These are phyloP conservation scores for Subacronicta megacephala DNA, from an alignment of 2,888 invertebrate species.

Conservation along the genomic window DNA sequence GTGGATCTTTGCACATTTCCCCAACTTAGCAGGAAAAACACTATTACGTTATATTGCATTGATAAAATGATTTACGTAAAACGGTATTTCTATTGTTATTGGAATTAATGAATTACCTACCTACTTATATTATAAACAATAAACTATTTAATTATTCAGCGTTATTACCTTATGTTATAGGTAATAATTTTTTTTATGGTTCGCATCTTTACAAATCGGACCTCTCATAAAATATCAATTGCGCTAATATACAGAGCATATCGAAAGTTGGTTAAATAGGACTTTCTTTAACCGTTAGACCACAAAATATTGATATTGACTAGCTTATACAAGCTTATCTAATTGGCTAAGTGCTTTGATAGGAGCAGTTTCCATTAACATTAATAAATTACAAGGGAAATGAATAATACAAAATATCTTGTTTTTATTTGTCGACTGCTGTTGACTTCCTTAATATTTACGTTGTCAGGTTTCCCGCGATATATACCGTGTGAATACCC, in stretches of 20 bases:
- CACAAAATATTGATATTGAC: conserved; percentile 26
- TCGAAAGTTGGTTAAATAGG: conserved; percentile 23
- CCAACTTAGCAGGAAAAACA: conserved; percentile 15
- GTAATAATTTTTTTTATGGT: not conserved
- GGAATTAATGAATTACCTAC: conserved; percentile 11
- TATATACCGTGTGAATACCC: conserved; percentile 4
- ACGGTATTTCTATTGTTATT: conserved; percentile 6
- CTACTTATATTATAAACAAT: conserved; percentile 20
- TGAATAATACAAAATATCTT: conserved; percentile 1
- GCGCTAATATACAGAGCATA: not conserved
- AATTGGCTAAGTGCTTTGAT: conserved; percentile 20
- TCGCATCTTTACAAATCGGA: not conserved
- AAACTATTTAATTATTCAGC: conserved; percentile 9
- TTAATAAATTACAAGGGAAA: conserved; percentile 23
- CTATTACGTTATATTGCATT: not conserved
- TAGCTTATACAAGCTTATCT: conserved; percentile 24
- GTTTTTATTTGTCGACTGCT: too few relatives aligned
- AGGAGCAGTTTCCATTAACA: not conserved
- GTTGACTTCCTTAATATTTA: conserved; percentile 6
- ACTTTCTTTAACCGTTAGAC: conserved; percentile 25
- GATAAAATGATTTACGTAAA: conserved; percentile 13
- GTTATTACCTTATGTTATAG: conserved; percentile 14
- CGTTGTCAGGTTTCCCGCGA: conserved; percentile 31
- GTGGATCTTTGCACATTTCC: conserved; percentile 8
- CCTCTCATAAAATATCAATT: conserved; percentile 10